These are phyloP conservation scores for Saguinus midas DNA, from an alignment of 2,113 vertebrate genomes.

Conservation along the genomic window DNA sequence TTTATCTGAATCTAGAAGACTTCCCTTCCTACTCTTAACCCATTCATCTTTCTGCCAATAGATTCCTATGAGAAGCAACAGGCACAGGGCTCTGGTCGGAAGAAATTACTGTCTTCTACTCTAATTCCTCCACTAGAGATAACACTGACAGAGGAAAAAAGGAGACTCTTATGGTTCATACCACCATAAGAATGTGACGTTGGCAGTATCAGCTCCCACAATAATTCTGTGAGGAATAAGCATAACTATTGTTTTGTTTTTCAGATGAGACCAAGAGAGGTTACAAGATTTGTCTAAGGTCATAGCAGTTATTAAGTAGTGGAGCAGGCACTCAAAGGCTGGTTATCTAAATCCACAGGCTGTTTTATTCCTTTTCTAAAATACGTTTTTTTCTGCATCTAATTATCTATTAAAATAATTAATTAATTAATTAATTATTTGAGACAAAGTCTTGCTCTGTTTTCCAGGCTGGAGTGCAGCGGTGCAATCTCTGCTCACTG, in stretches of 20 bases:
- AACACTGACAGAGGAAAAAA: constrained; percentile 90
- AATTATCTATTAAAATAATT: too few species aligned
- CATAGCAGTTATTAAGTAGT: neutral
- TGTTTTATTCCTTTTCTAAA: too few species aligned
- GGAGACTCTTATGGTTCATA: constrained; percentile 90
- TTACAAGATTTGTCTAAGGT: neutral
- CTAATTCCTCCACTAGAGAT: constrained; percentile 92
- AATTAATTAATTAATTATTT: too few species aligned
- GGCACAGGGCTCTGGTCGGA: constrained; percentile 84
- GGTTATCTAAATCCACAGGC: neutral
- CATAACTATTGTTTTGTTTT: neutral
- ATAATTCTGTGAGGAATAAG: neutral
- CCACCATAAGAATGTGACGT: neutral
- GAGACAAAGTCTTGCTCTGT: too few species aligned
- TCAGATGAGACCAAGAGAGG: neutral
- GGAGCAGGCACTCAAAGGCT: neutral
- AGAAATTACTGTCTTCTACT: constrained; percentile 89
- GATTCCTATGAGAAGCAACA: constrained; percentile 93
- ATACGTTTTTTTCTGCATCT: too few species aligned
- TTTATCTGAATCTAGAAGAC: neutral
- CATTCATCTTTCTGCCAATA: constrained; percentile 76
- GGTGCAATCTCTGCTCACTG: too few species aligned
- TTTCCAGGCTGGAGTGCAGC: too few species aligned
- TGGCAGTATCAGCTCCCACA: neutral
- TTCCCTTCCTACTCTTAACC: neutral